Evolutionary conservation across 2,113 vertebrate species (phyloP), one percentile per base, ranked within the genome.

Genomic region (Ptychochromis oligacanthus): DNA sequence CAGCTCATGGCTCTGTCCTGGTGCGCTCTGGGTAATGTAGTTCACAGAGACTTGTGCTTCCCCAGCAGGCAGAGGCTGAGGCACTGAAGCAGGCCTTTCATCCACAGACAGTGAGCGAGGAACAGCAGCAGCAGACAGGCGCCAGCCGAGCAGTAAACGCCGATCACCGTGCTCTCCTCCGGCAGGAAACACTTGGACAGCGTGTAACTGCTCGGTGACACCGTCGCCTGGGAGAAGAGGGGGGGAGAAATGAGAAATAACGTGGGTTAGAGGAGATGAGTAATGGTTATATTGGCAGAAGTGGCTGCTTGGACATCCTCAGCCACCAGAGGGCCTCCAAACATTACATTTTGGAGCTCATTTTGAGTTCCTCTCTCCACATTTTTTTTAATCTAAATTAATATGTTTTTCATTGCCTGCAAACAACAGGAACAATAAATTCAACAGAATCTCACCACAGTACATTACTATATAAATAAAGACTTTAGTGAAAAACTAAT

Each of bases 111-210:
- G 88, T 95, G 96, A 58, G 91, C 93, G 72, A 97, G 88, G 36
- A 93, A 6, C 58, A 97, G 91, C 92, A 97, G 67, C 55, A 93
- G 67, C 20, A 97, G 91, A 87, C 95, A 79, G 74, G 89, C 94
- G 1, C 93, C 96, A 9, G 95, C 95, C 20, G 92, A 94, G 52
- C 95, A 95, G 94, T 99, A 98, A 0, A 93, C 90, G 38, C 92
- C 59, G 89, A 97, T 95, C 79, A 98, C 96, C 3, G 93, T 97
- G 93, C 96, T 95, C 95, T 99, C 98, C 8, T 89, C 85, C 0
- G 98, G 98, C 82, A 99, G 96, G 94, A 96, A 96, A 92, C 98
- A 99, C 93, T 99, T 98, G 83, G 94, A 95, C 74, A 98, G 96
- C 43, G 95, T 84, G 59, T 96, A 96, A 28, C 96, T 93, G 60